A percentile compares a stretch with the other conserved stretches of the same genome.
These are phyloP conservation scores for Bimastos eiseni DNA, from an alignment of 2,888 invertebrate species.

Conservation along the genomic window DNA sequence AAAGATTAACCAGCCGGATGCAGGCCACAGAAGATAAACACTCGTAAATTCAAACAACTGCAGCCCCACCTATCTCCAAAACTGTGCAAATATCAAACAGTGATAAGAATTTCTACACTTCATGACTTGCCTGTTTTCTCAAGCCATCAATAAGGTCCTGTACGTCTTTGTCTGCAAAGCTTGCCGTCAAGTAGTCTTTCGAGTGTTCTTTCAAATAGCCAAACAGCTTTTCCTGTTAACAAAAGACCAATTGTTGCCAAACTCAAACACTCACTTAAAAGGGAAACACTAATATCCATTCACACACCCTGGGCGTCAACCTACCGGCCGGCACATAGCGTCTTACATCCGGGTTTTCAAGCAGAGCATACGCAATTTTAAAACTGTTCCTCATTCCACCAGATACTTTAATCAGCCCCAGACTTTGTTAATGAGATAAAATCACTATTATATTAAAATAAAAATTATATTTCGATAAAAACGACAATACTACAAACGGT, in stretches of 20 bases:
- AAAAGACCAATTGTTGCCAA: background rate
- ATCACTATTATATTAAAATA: background rate
- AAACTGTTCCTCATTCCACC: background rate
- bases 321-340: background rate
- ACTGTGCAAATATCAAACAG: background rate
- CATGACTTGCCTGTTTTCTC: background rate
- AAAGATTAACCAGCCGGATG: background rate
- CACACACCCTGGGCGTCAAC: background rate
- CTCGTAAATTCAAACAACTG: background rate
- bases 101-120: background rate
- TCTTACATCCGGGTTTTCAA: background rate
- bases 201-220: background rate
- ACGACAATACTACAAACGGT: background rate
- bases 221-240: background rate
- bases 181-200: conserved; percentile 14
- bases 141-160: background rate
- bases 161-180: conserved; percentile 14
- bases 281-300: background rate
- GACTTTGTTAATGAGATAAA: background rate
- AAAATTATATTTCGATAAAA: background rate
- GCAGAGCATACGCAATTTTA: background rate
- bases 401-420: background rate
- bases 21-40: background rate
- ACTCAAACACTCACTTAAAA: background rate
- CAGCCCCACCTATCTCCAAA: background rate